Conservation (phyloP, 1,140 invertebrate species). For the Orchestia grillus region DNA sequence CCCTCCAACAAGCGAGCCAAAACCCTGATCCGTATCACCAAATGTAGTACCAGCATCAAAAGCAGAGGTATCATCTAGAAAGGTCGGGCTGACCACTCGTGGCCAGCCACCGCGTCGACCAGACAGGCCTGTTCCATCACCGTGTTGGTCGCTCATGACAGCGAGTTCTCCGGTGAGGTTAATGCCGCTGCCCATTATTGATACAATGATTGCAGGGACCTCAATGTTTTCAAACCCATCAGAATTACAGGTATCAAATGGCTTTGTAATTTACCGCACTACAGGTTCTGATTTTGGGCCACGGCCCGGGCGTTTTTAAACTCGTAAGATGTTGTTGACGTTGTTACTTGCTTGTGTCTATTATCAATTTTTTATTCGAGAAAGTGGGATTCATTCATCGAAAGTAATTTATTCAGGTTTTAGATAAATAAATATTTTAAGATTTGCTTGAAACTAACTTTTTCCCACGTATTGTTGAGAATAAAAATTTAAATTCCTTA, state of each 20-base stretch:
- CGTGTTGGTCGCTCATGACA: not conserved
- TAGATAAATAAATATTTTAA: not conserved
- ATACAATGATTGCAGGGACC: slow-evolving; percentile 15
- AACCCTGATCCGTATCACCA: not conserved
- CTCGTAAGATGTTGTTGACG: not conserved
- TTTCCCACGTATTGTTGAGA: not conserved
- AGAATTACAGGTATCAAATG: slow-evolving; percentile 45
- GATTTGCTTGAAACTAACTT: not conserved
- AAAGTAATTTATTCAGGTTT: not conserved
- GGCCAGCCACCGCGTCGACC: not conserved
- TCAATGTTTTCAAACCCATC: not conserved
- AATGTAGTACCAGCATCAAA: not conserved
- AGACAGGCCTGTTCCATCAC: slow-evolving; percentile 10
- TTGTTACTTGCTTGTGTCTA: not conserved
- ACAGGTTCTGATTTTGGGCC: slow-evolving; percentile 13
- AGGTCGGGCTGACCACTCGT: not conserved
- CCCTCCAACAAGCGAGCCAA: not conserved
- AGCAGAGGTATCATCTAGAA: not conserved
- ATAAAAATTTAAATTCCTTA: not conserved
- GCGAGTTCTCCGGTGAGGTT: not conserved
- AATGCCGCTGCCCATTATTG: slow-evolving; percentile 13
- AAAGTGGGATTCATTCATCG: too few relatives aligned
- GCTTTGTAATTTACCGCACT: not conserved
- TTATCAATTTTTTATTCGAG: too few relatives aligned
- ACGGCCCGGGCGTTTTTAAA: not conserved